A percentile compares a stretch with the other conserved stretches of the same genome.
phyloP scores from a whole-genome alignment of 2,113 vertebrate genomes.

The Hucho hucho region DNA sequence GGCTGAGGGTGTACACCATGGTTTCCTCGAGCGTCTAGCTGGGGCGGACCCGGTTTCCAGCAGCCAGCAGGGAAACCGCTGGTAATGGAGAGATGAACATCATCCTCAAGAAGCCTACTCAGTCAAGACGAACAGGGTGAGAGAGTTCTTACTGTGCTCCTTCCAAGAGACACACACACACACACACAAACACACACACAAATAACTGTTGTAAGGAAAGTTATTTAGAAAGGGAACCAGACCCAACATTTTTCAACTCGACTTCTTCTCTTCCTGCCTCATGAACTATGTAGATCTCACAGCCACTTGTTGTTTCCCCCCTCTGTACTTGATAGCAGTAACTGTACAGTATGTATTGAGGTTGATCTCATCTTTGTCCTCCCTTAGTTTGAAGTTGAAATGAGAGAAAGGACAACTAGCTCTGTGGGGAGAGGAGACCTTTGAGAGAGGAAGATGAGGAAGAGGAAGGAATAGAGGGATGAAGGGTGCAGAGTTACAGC shows the following conservation, averaged over 20 bases:
- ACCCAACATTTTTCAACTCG: neutral
- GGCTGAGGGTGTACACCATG: constrained; percentile 27
- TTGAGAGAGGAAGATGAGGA: constrained; percentile 42
- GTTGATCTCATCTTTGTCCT: neutral
- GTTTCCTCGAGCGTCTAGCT: constrained; percentile 29
- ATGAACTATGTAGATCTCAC: too few species aligned
- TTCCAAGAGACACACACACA: neutral
- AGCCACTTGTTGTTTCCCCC: too few species aligned
- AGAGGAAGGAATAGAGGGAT: constrained; percentile 35
- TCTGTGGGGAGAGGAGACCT: constrained; percentile 29
- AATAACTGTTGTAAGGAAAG: neutral
- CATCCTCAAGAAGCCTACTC: constrained; percentile 21
- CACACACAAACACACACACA: neutral
- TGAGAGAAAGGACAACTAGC: constrained; percentile 39
- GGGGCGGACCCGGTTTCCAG: neutral
- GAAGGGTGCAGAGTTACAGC: constrained; percentile 75
- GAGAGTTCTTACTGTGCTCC: neutral
- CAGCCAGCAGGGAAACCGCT: constrained; percentile 41
- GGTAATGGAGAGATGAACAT: constrained; percentile 39
- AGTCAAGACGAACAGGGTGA: constrained; percentile 18
- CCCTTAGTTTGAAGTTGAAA: constrained; percentile 51
- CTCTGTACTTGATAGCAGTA: too few species aligned
- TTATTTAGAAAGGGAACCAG: neutral
- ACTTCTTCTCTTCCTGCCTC: too few species aligned
- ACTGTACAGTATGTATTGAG: too few species aligned